Base-by-base conservation (phyloP, 2,113 vertebrate genomes). In the Lepidothrix coronata region DNA sequence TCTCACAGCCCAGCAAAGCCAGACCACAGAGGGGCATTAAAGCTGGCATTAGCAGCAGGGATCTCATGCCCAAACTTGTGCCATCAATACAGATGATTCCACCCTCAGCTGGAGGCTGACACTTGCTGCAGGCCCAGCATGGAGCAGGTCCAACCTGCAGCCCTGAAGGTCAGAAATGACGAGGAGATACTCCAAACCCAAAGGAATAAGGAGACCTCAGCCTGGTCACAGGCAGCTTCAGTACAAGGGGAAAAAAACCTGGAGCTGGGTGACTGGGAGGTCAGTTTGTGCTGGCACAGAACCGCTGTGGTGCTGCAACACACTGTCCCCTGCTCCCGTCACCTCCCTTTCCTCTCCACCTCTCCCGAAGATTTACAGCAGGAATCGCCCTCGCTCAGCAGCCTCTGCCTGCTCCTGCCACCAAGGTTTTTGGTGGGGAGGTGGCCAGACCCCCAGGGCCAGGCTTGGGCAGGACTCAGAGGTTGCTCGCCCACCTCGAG, bases 341-440 rank as follows among this genome's bases (percentile, higher is more conserved):
- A 92, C 85, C 75, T 93, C 93, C 96, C 85, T 94, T 94, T 95
- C 94, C 93, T 89, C 87, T 49, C 54, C 41, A 6, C 52, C 52
- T 82, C 41, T 39, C 33, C 30, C 0, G 0, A 48, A 85, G 55
- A 83, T 80, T 96, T 96, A 91, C 67, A 82, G 81, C 81, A 93
- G 78, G 78, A 85, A 67, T 83, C 0, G 0, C 66, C 35, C 63
- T 59, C 61, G 22, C 0, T 0, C 35, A 49, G 4, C 25, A 57
- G 46, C 52, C 39, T 33, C 65, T 52, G 71, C 77, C 54, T 51
- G 23, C 62, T 72, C 75, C 54, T 27, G 30, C 19, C 75, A 13
- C 76, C 1, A 0, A 30, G 37, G 66, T 3, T 57, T 72, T 46
- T 0, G 1, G 10, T 46, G 66, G 20, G 31, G 70, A 71, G 19